Conservation (phyloP, 2,888 invertebrate genomes). For the Hyposoter dolosus region DNA sequence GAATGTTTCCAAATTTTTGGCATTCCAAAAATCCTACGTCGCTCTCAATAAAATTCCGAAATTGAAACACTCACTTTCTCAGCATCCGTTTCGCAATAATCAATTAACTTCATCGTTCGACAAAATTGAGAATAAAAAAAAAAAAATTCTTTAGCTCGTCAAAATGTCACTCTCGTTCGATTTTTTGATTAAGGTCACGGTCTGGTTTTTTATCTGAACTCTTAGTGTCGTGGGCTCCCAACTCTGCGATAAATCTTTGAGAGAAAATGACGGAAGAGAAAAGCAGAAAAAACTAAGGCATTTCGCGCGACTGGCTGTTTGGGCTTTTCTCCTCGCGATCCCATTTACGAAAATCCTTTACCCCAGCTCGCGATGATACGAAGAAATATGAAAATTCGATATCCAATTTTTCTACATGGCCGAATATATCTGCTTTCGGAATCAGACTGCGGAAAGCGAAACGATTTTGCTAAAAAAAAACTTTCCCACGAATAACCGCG, state of each 20-base stretch:
- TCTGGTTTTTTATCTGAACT: neutral
- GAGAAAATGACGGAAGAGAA: neutral
- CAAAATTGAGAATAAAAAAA: neutral
- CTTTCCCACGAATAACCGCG: neutral
- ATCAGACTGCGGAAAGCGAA: neutral
- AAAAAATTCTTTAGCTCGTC: neutral
- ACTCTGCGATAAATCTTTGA: neutral
- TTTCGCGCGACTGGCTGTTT: neutral
- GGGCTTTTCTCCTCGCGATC: neutral
- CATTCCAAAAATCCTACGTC: neutral
- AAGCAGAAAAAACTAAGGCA: neutral
- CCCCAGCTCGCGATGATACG: neutral
- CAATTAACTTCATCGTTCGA: slow-evolving; percentile 26
- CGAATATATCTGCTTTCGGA: neutral
- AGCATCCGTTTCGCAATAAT: neutral
- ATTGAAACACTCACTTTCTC: neutral
- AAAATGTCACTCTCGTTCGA: neutral
- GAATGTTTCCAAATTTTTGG: neutral
- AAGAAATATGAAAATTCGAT: slow-evolving; percentile 11
- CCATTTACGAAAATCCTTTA: slow-evolving; percentile 8
- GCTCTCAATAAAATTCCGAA: neutral
- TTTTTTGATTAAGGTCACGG: neutral
- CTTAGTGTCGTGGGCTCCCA: neutral
- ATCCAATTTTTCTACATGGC: slow-evolving; percentile 15
- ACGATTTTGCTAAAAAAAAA: neutral